A percentile compares a stretch with the other conserved stretches of the same genome.
Evolutionary conservation across 2,888 invertebrate genomes (phyloP).

Genomic region (Chesias legatella): DNA sequence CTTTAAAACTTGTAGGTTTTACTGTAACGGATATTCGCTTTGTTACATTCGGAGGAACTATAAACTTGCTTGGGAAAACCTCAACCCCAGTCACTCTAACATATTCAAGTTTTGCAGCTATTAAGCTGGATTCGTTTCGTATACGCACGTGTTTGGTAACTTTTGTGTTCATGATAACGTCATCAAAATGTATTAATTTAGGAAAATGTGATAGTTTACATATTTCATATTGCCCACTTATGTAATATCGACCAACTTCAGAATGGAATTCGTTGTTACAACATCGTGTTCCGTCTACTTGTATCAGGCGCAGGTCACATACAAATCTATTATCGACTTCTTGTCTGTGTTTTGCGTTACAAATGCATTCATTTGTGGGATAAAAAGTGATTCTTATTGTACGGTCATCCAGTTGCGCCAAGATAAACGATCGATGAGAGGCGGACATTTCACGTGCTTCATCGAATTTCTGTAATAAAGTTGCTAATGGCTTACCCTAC

Average conservation of each 20-base stretch:
- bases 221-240: slow-evolving; percentile 79
- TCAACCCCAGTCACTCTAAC: slow-evolving; percentile 56
- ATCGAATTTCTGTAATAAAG: slow-evolving; percentile 56
- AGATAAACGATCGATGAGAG: slow-evolving; percentile 61
- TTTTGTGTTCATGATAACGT: slow-evolving; percentile 57
- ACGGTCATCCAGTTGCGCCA: slow-evolving; percentile 41
- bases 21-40: slow-evolving; percentile 45
- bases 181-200: slow-evolving; percentile 61
- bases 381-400: slow-evolving; percentile 54
- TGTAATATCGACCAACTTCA: slow-evolving; percentile 74
- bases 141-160: slow-evolving; percentile 58
- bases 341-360: slow-evolving; percentile 48
- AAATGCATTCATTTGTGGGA: slow-evolving; percentile 64
- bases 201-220: slow-evolving; percentile 71
- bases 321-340: slow-evolving; percentile 57
- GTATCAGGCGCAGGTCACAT: slow-evolving; percentile 62
- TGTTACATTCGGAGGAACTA: slow-evolving; percentile 56
- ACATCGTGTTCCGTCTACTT: slow-evolving; percentile 56
- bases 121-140: slow-evolving; percentile 61
- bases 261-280: slow-evolving; percentile 61
- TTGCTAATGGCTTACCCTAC: slow-evolving; percentile 6
- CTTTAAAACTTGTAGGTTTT: slow-evolving; percentile 52
- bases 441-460: slow-evolving; percentile 67
- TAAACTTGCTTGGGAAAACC: slow-evolving; percentile 56
- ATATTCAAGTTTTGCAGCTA: slow-evolving; percentile 61